Conservation (phyloP, 2,888 invertebrate genomes). For the Rhingia campestris region DNA sequence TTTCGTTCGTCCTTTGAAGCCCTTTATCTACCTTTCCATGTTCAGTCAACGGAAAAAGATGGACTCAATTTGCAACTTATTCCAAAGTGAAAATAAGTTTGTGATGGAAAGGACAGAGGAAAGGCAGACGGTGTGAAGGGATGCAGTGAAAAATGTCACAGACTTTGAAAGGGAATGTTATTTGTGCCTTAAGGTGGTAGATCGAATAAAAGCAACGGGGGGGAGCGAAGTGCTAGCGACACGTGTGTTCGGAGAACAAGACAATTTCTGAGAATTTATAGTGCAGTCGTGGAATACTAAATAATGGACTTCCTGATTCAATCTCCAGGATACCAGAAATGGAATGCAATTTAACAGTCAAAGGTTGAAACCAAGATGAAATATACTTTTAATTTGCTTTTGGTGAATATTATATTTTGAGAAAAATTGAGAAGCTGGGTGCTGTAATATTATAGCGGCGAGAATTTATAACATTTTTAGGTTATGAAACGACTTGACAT, state of each 20-base stretch:
- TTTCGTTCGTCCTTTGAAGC: not conserved
- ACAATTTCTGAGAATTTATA: constrained; percentile 45
- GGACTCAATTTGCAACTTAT: constrained; percentile 66
- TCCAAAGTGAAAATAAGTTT: constrained; percentile 34
- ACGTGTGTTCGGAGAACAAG: constrained; percentile 28
- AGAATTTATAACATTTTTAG: no score
- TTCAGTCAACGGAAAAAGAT: constrained; percentile 55
- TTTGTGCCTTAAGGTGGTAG: not conserved
- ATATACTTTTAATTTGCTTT: not conserved
- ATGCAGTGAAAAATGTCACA: constrained; percentile 6
- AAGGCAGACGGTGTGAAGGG: not conserved
- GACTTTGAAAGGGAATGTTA: not conserved
- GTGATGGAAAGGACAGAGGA: not conserved
- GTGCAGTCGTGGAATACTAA: constrained; percentile 17
- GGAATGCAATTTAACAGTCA: not conserved
- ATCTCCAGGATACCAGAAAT: not conserved
- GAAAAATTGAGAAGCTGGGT: not conserved
- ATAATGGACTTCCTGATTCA: constrained; percentile 35
- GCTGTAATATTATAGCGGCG: no score
- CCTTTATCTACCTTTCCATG: not conserved
- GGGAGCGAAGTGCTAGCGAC: constrained; percentile 7
- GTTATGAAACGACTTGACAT: no score
- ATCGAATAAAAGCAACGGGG: not conserved
- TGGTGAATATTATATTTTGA: not conserved
- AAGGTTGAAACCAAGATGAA: not conserved